Evolutionary conservation across 1,140 invertebrate genomes (phyloP).

Genomic region (Musca domestica): DNA sequence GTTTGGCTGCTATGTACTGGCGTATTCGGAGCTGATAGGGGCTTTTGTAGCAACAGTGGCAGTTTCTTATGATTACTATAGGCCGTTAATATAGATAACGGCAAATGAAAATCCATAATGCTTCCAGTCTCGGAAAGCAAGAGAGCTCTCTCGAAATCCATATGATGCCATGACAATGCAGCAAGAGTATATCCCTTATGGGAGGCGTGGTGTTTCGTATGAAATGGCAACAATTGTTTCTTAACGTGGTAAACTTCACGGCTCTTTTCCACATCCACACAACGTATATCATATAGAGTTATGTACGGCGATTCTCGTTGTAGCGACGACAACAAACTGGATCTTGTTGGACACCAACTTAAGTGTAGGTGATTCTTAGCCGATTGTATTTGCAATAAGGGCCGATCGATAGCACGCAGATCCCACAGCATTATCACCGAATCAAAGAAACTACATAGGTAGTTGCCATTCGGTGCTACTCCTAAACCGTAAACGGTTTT

Average conservation of each 20-base stretch:
- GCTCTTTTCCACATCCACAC: conserved; percentile 40
- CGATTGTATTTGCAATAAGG: conserved; percentile 71
- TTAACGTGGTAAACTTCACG: conserved; percentile 48
- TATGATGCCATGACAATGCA: conserved; percentile 46
- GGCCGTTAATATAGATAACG: conserved; percentile 41
- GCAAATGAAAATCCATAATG: conserved; percentile 44
- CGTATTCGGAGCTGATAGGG: conserved; percentile 26
- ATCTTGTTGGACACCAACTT: conserved; percentile 88
- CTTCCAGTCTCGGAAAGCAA: conserved; percentile 40
- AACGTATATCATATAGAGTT: conserved; percentile 48
- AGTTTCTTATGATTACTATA: conserved; percentile 47
- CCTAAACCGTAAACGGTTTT: conserved; percentile 81
- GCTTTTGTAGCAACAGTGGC: conserved; percentile 43
- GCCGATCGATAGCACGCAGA: conserved; percentile 80
- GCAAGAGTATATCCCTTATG: conserved; percentile 35
- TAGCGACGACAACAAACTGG: conserved; percentile 44
- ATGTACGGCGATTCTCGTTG: conserved; percentile 48
- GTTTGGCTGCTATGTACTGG: conserved; percentile 25
- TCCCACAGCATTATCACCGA: conserved; percentile 85
- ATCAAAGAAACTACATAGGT: conserved; percentile 80
- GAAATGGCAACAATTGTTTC: conserved; percentile 47
- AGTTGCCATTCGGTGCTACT: conserved; percentile 74
- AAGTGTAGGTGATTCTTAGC: conserved; percentile 71
- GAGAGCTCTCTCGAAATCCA: conserved; percentile 43
- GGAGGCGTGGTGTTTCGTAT: conserved; percentile 40